Base-by-base conservation (phyloP, 1,140 invertebrate species). In the Bombus waltoni region DNA sequence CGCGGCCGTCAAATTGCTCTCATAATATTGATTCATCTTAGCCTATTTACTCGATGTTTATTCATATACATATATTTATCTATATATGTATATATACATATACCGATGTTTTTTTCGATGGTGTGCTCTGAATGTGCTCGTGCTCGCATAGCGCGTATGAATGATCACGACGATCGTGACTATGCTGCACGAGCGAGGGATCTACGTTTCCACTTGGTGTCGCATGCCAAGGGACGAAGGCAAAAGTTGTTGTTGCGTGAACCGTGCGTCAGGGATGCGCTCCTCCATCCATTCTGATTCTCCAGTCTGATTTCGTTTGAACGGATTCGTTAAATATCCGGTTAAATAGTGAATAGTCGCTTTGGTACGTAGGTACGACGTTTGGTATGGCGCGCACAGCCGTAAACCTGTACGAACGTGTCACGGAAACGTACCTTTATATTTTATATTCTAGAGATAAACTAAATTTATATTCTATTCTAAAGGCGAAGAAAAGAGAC, bases 1-100 rank as follows among this genome's bases (percentile, higher is more conserved):
- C 94, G 94, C 93, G 88, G 93, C 94, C 94, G 83, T 91, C 91
- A 93, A 68, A 92, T 68, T 93, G 91, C 92, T 93, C 92, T 92
- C 81, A 93, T 92, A 84, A 84, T 92, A 91, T 93, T 91, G 68
- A 92, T 91, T 92, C 89, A 85, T 86, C 90, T 93, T 94, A 93
- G 90, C 89, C 88, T 92, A 93, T 83, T 93, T 88, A 91, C 57
- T 91, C 87, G 86, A 47, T 91, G 88, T 91, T 90, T 74, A 86
- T 80, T 82, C 35, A 22, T 91, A 91, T 89, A 82, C 89, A 80
- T 53, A 53, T 53, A 8, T 53, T 22, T 53, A 53, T 22, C 47
- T 85, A 92, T 72, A 80, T 92, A 86, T 81, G 87, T 90, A 87
- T 85, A 71, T 87, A 87, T 81, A 66, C 66, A 74, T 75, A 47